A percentile compares a stretch with the other conserved stretches of the same genome.
phyloP scores from a whole-genome alignment of 2,113 vertebrate genomes.

The Lichenostomus cassidix region DNA sequence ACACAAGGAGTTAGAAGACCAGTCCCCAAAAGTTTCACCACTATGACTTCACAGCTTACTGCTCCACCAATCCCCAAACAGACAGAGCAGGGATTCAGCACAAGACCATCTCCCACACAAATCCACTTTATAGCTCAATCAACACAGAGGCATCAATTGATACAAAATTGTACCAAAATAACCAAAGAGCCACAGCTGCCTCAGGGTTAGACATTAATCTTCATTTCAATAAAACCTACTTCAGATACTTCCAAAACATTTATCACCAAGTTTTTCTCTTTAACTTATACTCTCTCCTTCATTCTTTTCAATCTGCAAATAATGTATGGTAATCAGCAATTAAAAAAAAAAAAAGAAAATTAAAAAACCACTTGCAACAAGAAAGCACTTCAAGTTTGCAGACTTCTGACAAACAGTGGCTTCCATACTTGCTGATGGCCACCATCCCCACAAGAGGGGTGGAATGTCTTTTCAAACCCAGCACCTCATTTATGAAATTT shows the following conservation, averaged over 20 bases:
- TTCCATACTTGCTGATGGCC: background rate
- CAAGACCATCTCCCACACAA: background rate
- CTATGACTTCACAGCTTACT: background rate
- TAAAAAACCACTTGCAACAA: background rate
- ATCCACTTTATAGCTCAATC: background rate
- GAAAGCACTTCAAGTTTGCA: background rate
- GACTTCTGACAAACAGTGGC: background rate
- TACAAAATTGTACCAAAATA: background rate
- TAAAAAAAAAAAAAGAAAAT: background rate
- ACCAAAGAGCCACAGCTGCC: background rate
- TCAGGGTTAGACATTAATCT: background rate
- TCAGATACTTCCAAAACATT: background rate
- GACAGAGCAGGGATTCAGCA: background rate
- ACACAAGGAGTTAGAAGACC: background rate
- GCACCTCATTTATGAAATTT: background rate
- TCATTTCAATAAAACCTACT: background rate
- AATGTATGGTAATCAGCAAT: background rate
- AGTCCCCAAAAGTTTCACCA: background rate
- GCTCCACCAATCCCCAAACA: background rate
- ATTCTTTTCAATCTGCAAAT: background rate
- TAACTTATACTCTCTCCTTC: background rate
- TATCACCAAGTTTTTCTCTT: background rate
- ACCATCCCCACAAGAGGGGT: rapidly evolving
- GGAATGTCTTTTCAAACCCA: background rate
- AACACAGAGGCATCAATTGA: background rate